Percentiles rank a stretch among this genome's conserved stretches.
Evolutionary conservation across 2,888 invertebrate genomes (phyloP).

Genomic region (Acanthacorydalis orientalis): DNA sequence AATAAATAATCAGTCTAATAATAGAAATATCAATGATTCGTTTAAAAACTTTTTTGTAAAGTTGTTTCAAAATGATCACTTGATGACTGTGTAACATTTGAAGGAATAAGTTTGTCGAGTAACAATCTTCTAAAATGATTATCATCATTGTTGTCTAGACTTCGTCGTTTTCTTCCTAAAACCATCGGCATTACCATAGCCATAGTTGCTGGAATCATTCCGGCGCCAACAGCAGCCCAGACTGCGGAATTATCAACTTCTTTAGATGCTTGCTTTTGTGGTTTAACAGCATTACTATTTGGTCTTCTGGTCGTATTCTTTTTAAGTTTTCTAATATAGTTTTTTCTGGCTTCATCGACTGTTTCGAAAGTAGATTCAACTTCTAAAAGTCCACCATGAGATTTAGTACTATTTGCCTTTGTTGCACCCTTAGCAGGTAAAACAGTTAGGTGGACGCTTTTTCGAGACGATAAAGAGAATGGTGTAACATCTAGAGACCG

Average conservation of each 20-base stretch:
- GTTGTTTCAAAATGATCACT: background rate
- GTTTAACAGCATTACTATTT: background rate
- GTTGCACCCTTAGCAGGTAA: conserved; percentile 47
- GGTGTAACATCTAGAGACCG: conserved; percentile 19
- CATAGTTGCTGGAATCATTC: conserved; percentile 66
- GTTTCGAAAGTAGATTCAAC: conserved; percentile 56
- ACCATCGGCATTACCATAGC: conserved; percentile 67
- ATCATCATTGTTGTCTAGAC: conserved; percentile 9
- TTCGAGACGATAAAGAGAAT: conserved; percentile 16
- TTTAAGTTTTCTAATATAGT: conserved; percentile 23
- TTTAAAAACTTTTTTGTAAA: background rate
- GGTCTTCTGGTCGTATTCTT: conserved; percentile 11
- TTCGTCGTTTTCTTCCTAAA: conserved; percentile 34
- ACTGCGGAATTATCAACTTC: conserved; percentile 41
- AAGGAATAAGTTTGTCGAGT: background rate
- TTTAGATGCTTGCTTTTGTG: conserved; percentile 14
- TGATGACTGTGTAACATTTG: background rate
- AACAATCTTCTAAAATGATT: background rate
- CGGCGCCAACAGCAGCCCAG: conserved; percentile 57
- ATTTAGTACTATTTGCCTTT: conserved; percentile 43
- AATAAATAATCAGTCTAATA: background rate
- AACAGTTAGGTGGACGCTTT: conserved; percentile 42
- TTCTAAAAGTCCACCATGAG: conserved; percentile 58
- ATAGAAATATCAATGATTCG: background rate
- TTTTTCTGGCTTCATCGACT: conserved; percentile 41